phyloP scores from a whole-genome alignment of 1,140 invertebrate species.

The Lordiphosa collinella region DNA sequence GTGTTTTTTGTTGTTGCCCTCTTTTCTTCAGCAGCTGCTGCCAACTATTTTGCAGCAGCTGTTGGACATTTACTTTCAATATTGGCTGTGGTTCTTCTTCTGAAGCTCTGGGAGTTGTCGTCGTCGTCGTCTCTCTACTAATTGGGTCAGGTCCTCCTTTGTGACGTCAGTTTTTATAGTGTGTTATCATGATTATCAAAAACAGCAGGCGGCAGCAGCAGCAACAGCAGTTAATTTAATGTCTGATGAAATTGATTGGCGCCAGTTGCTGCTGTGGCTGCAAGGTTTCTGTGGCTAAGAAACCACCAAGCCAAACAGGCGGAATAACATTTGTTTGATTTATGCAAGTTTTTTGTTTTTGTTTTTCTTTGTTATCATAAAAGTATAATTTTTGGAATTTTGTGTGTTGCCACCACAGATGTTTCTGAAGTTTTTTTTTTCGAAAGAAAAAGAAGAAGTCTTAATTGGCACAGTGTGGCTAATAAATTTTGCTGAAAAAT shows the following conservation, averaged over 20 bases:
- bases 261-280: conserved; percentile 2
- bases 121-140: conserved; percentile 9
- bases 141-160: conserved; percentile 29
- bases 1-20: conserved; percentile 34
- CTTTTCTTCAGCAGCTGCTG: conserved; percentile 34
- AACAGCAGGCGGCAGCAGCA: background rate
- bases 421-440: background rate
- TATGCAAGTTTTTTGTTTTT: conserved; percentile 5
- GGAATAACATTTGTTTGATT: conserved; percentile 42
- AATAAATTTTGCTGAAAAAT: too few relatives aligned
- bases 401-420: background rate
- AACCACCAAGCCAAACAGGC: too few relatives aligned
- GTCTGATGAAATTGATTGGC: too few relatives aligned
- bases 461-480: too few relatives aligned
- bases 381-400: background rate
- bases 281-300: conserved; percentile 23
- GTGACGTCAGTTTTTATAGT: background rate
- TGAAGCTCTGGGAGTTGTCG: background rate
- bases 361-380: background rate
- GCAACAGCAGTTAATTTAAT: too few relatives aligned
- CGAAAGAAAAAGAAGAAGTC: too few relatives aligned
- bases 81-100: conserved; percentile 28
- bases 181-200: conserved; percentile 3
- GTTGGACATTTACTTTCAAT: conserved; percentile 69
- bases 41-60: conserved; percentile 52